Conservation (phyloP, 64 coral and sea anemone genomes). For the Pocillopora damicornis region DNA sequence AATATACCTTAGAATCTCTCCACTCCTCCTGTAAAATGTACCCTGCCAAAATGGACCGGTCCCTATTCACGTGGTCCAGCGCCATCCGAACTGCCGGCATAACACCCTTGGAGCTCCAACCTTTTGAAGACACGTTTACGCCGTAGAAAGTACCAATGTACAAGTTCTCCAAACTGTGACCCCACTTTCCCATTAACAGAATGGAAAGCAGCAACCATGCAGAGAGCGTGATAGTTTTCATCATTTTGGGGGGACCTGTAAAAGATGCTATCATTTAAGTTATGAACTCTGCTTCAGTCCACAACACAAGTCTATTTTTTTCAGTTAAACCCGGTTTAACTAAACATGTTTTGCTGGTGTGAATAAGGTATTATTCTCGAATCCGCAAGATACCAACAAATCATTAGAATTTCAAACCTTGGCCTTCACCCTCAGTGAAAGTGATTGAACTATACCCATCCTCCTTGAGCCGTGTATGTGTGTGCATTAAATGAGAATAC, state of each 20-base stretch:
- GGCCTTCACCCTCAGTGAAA: no score
- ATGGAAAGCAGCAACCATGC: background rate
- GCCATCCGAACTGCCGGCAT: constrained; percentile 45
- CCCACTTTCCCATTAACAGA: background rate
- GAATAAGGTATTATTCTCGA: no score
- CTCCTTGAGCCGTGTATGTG: no score
- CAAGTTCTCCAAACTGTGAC: background rate
- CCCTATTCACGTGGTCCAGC: constrained; percentile 21
- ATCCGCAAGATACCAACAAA: no score
- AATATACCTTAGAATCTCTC: constrained; percentile 42
- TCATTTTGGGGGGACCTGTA: background rate
- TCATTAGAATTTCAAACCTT: no score
- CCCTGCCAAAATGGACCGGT: constrained; percentile 4
- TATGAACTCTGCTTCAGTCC: no score
- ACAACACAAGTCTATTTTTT: no score
- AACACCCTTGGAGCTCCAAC: constrained; percentile 32
- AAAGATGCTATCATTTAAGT: background rate
- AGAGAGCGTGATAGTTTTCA: background rate
- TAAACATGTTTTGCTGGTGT: no score
- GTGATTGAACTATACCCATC: no score
- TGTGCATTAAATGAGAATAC: no score
- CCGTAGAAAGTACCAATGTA: constrained; percentile 32
- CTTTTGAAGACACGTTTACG: constrained; percentile 5
- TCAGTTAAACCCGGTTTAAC: no score
- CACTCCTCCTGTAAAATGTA: constrained; percentile 25